Evolutionary conservation across 2,888 invertebrate species (phyloP).

Genomic region (Alloscopus bannaensis): DNA sequence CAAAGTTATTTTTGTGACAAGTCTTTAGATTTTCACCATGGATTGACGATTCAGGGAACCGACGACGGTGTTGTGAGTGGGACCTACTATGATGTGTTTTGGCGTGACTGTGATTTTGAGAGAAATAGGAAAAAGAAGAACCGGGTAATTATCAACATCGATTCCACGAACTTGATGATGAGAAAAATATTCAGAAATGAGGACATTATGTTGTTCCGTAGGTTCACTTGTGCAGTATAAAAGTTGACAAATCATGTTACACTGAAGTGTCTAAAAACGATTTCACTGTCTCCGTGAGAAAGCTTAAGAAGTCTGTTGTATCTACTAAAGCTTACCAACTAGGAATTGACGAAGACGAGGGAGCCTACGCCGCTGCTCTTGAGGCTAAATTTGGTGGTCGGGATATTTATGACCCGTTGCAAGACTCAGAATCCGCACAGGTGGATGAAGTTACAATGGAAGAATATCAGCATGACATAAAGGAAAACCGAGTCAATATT

Average conservation of each 20-base stretch:
- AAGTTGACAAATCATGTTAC: constrained; percentile 35
- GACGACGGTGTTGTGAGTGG: constrained; percentile 68
- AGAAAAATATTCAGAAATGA: too few relatives aligned
- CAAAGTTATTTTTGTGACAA: too few relatives aligned
- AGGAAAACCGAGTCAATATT: too few relatives aligned
- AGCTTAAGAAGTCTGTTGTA: constrained; percentile 23
- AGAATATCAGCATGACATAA: not conserved
- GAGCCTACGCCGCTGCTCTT: constrained; percentile 12
- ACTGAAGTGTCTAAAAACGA: not conserved
- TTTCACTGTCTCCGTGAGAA: constrained; percentile 24
- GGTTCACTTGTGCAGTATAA: constrained; percentile 36
- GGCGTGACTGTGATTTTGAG: constrained; percentile 72
- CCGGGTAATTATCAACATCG: too few relatives aligned
- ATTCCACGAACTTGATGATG: too few relatives aligned
- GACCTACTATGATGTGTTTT: constrained; percentile 69
- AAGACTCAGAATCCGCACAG: not conserved
- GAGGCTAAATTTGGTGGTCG: constrained; percentile 33
- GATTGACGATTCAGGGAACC: constrained; percentile 67
- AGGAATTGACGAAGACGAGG: constrained; percentile 32
- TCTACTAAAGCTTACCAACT: constrained; percentile 9
- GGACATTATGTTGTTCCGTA: too few relatives aligned
- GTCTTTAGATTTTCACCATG: constrained; percentile 66
- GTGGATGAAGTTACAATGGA: constrained; percentile 7
- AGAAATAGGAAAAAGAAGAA: constrained; percentile 71
- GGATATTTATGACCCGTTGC: constrained; percentile 28